A percentile compares a stretch with the other conserved stretches of the same genome.
phyloP scores from a whole-genome alignment of 2,888 invertebrate species.

The Apantesis nais region DNA sequence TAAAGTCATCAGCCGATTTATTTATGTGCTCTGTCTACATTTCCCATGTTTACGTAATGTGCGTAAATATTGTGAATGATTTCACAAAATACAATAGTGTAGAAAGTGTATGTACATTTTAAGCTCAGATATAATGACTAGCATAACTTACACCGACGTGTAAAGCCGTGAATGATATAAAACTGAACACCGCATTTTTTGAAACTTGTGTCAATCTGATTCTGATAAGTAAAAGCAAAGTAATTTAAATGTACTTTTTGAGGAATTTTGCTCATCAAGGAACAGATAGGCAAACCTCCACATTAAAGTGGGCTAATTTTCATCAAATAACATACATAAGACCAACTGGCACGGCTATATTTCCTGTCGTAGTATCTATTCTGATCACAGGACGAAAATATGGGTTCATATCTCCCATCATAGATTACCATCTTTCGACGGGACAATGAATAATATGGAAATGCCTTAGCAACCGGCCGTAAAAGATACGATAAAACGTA shows the following conservation, averaged over 20 bases:
- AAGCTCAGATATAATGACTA: not conserved
- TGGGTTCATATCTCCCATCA: too few relatives aligned
- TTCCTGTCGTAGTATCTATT: too few relatives aligned
- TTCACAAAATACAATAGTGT: not conserved
- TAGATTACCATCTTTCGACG: too few relatives aligned
- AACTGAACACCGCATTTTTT: not conserved
- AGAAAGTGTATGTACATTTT: not conserved
- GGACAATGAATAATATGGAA: too few relatives aligned
- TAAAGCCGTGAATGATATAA: not conserved
- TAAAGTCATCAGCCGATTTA: too few relatives aligned
- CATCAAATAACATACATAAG: too few relatives aligned
- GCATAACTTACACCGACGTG: not conserved
- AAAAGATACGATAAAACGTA: too few relatives aligned
- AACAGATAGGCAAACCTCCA: not conserved
- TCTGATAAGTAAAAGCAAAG: not conserved
- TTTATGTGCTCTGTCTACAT: not conserved
- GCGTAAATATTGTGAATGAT: not conserved
- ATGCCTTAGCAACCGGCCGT: too few relatives aligned
- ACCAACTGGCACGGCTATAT: too few relatives aligned
- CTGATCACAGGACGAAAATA: too few relatives aligned
- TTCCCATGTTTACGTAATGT: not conserved
- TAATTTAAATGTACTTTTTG: not conserved
- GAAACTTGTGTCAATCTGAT: not conserved
- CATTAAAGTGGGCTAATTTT: not conserved
- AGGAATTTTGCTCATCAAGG: not conserved